phyloP scores from a whole-genome alignment of 2,113 vertebrate genomes.

The Australoheros scitulus region DNA sequence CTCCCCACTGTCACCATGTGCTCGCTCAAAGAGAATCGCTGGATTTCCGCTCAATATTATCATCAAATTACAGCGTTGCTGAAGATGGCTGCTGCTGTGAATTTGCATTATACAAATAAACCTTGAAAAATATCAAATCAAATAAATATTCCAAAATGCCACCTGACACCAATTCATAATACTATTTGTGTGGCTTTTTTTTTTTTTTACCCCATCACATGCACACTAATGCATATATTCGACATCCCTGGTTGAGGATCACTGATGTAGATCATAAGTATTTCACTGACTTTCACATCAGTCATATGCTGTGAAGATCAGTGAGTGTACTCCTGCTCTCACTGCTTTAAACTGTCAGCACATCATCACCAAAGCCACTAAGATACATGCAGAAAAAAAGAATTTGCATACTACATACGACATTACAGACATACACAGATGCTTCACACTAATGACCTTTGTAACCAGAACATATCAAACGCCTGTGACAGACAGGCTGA shows the following conservation, averaged over 20 bases:
- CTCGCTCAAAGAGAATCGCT: neutral
- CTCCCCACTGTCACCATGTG: neutral
- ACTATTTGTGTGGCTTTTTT: neutral
- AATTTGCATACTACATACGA: neutral
- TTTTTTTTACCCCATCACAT: neutral
- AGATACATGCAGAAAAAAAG: neutral
- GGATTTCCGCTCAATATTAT: neutral
- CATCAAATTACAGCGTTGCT: neutral
- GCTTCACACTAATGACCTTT: neutral
- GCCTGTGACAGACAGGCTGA: neutral
- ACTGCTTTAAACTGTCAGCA: neutral
- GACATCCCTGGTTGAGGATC: neutral
- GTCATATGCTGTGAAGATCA: conserved; percentile 3
- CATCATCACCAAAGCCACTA: neutral
- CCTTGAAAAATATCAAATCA: neutral
- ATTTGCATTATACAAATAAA: neutral
- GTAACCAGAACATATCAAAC: neutral
- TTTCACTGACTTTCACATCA: conserved; percentile 21
- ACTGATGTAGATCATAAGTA: neutral
- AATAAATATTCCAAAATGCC: neutral
- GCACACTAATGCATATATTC: neutral
- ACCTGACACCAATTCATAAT: neutral
- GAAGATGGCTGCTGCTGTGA: neutral
- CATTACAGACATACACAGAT: neutral
- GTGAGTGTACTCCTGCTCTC: neutral